Evolutionary conservation across 1,140 invertebrate species (phyloP).

Genomic region (Diorhabda elongata): DNA sequence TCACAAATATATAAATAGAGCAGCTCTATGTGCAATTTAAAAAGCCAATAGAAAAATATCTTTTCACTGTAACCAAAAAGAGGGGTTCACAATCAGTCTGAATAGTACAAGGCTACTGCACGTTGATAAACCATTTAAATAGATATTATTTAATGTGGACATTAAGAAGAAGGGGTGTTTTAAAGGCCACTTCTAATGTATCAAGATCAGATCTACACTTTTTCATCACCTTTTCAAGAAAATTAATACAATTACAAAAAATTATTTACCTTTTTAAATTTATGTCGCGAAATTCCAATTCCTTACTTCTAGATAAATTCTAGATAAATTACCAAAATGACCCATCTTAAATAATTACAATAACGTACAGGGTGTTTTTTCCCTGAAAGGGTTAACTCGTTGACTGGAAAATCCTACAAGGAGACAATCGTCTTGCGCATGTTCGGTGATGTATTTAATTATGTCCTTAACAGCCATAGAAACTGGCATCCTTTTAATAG

Average conservation of each 20-base stretch:
- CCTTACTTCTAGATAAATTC: neutral
- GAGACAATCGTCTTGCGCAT: slow-evolving; percentile 92
- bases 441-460: slow-evolving; percentile 87
- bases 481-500: slow-evolving; percentile 77
- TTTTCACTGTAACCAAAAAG: neutral
- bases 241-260: no score
- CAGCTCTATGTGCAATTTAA: neutral
- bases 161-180: no score
- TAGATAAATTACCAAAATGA: neutral
- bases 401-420: slow-evolving; percentile 92
- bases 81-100: neutral
- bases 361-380: slow-evolving; percentile 88
- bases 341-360: slow-evolving; percentile 54
- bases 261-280: no score
- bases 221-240: no score
- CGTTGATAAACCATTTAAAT: neutral
- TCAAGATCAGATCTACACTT: no score
- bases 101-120: slow-evolving; percentile 1
- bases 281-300: no score
- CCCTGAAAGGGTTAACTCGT: slow-evolving; percentile 95
- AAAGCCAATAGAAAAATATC: slow-evolving; percentile 1
- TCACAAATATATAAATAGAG: neutral
- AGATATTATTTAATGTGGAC: no score
- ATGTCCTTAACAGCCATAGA: slow-evolving; percentile 92
- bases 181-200: no score